A percentile compares a stretch with the other conserved stretches of the same genome.
phyloP scores from a whole-genome alignment of 2,113 vertebrate species.

The Epinephelus fuscoguttatus region DNA sequence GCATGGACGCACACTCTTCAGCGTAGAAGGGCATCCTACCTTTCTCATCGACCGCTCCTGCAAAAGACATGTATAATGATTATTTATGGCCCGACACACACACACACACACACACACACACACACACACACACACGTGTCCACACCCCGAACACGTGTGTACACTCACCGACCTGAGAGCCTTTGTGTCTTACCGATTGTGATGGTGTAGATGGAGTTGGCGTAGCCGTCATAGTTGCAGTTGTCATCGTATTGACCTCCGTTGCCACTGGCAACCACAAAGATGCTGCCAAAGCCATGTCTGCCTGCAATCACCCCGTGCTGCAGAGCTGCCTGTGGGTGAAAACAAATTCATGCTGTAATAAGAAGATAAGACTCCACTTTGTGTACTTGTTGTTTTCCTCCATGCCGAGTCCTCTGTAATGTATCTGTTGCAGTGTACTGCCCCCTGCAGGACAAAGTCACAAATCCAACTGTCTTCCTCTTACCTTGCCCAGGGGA shows the following conservation, averaged over 20 bases:
- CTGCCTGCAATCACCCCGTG: conserved; percentile 96
- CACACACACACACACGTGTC: not conserved
- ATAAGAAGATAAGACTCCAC: not conserved
- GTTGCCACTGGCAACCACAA: conserved; percentile 97
- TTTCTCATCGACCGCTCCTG: conserved; percentile 95
- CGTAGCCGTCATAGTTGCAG: conserved; percentile 98
- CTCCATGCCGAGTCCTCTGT: not conserved
- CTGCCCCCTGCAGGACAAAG: conserved; percentile 73
- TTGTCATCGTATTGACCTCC: conserved; percentile 95
- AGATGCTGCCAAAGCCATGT: conserved; percentile 95
- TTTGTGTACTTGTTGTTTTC: not conserved
- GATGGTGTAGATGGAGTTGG: conserved; percentile 98
- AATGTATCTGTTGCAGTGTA: not conserved
- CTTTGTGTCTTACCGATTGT: conserved; percentile 89
- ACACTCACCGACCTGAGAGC: not conserved
- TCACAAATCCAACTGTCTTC: not conserved
- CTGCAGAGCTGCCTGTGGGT: conserved; percentile 91
- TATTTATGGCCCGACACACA: not conserved
- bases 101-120: no score
- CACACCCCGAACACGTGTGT: not conserved
- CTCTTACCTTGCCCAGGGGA: conserved; percentile 93
- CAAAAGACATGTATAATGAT: conserved; percentile 19
- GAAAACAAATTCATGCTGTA: not conserved
- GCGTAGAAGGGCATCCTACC: conserved; percentile 96
- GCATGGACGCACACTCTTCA: conserved; percentile 96